Evolutionary conservation across 2,113 vertebrate species (phyloP), one percentile per base, ranked within the genome.

Genomic region (Ramphastos sulfuratus): DNA sequence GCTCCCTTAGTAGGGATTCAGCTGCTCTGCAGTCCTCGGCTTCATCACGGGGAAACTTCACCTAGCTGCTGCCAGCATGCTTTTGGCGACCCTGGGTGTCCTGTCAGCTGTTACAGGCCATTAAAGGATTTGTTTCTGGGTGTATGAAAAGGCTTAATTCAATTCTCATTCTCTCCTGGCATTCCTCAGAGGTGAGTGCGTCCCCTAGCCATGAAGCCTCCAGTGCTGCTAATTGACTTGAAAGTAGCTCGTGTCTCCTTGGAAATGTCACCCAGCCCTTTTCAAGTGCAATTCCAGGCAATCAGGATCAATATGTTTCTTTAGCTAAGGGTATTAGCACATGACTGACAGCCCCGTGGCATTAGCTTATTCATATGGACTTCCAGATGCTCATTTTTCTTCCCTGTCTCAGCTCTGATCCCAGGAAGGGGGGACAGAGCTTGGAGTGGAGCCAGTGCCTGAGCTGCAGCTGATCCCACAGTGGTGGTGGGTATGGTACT

Each of bases 191-290:
- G 96, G 93, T 94, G 90, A 96, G 72, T n/a, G 60, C 6, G 87
- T 97, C 89, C 89, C 86, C 94, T 91, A 80, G 15, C 79, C 69
- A 55, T n/a, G 86, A 96, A 95, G 93, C 87, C 80, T 96, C 91
- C 67, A 79, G 31, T 90, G 91, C 75, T 1, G 92, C 96, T 96
- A 96, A 97, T 97, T 96, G 96, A 97, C 96, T 97, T 96, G 93
- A 96, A 97, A 96, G 83, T 89, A 96, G 94, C 91, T 94, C 48
- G 24, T 94, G 89, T 96, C 94, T 96, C 97, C 94, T 97, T 96
- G 93, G 96, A 97, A 98, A 96, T 97, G 96, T 97, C 96, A 95
- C 96, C 95, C 86, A 95, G 78, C 82, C 90, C 94, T 95, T 98
- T 94, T 92, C 96, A 97, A 97, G 96, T 97, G 75, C 94, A 97